These are phyloP conservation scores for Drosophila rubida DNA, from an alignment of 2,888 invertebrate genomes.

Conservation along the genomic window DNA sequence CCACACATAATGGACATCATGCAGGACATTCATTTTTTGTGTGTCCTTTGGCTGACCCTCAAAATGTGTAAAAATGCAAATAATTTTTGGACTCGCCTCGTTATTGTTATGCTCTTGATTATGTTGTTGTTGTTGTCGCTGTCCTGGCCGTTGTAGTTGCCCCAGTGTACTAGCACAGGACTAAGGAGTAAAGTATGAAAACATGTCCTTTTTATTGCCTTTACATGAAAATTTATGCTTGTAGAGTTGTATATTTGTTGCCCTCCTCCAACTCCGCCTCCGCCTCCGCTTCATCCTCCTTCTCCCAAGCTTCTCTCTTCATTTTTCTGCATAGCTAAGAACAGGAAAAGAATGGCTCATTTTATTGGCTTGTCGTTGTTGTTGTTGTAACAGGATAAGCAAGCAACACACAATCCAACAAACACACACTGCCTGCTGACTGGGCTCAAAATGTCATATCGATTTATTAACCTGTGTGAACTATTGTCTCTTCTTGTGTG, in stretches of 20 bases:
- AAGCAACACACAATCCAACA: slow-evolving; percentile 13
- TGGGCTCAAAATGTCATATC: slow-evolving; percentile 76
- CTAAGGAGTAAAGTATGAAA: slow-evolving; percentile 55
- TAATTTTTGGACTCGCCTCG: slow-evolving; percentile 68
- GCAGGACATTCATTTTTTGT: slow-evolving; percentile 69
- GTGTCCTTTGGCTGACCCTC: slow-evolving; percentile 76
- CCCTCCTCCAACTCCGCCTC: slow-evolving; percentile 11
- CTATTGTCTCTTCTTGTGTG: slow-evolving; percentile 55
- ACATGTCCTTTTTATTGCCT: slow-evolving; percentile 80
- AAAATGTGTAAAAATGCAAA: slow-evolving; percentile 81
- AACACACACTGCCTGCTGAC: slow-evolving; percentile 9
- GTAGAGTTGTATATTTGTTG: slow-evolving; percentile 54
- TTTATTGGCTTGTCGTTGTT: slow-evolving; percentile 65
- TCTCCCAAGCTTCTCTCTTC: slow-evolving; percentile 21
- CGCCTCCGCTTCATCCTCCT: slow-evolving; percentile 7
- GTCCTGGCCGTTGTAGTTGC: slow-evolving; percentile 15
- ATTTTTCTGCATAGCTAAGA: slow-evolving; percentile 20
- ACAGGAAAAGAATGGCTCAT: slow-evolving; percentile 64
- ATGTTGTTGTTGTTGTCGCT: slow-evolving; percentile 62
- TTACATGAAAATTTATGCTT: slow-evolving; percentile 81
- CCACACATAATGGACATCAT: slow-evolving; percentile 71
- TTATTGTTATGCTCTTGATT: slow-evolving; percentile 80
- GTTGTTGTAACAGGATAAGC: slow-evolving; percentile 7
- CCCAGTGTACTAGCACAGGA: slow-evolving; percentile 30
- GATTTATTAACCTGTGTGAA: slow-evolving; percentile 82